Base-by-base conservation (phyloP, 2,113 vertebrate genomes). In the Zeus faber region DNA sequence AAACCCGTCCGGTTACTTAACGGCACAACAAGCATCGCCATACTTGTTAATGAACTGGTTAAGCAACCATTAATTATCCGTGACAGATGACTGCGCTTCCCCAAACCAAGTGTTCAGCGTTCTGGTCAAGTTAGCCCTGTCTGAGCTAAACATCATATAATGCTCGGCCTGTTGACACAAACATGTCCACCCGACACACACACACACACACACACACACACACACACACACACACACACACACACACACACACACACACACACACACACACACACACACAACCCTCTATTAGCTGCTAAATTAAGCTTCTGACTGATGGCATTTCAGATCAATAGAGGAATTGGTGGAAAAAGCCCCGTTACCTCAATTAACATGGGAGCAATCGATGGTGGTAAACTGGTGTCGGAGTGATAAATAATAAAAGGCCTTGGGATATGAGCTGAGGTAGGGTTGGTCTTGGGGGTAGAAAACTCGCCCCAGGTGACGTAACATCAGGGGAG, bases 251-350 rank as follows among this genome's bases (percentile, higher is more conserved):
- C 35, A 25, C 24, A 43, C 6, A 18, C 44, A 72, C 39, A 58
- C 10, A 72, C 39, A 47, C 37, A 40, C 39, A 27, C 37, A 26
- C n/a, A 49, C n/a, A n/a, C n/a, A n/a, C 56, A 77, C 77, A 84
- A 84, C 51, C 61, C 43, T 70, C 66, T 71, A 85, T 88, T 89
- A 84, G 74, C 70, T 81, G 78, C 78, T 80, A 77, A 84, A 87
- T 85, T 82, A 86, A 81, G 67, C 70, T 48, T 72, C 60, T 74
- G 81, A 83, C 49, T 72, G 62, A 85, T 84, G 69, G 55, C 52
- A 68, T 82, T 77, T 77, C 49, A 67, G 70, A 85, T 87, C 85
- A 82, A 86, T 84, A 58, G 43, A 70, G 24, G 70, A 76, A 85
- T 81, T 73, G 78, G 68, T 67, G 37, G 56, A 83, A 82, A 85